phyloP scores from a whole-genome alignment of 1,140 invertebrate species.

The Pantala flavescens region DNA sequence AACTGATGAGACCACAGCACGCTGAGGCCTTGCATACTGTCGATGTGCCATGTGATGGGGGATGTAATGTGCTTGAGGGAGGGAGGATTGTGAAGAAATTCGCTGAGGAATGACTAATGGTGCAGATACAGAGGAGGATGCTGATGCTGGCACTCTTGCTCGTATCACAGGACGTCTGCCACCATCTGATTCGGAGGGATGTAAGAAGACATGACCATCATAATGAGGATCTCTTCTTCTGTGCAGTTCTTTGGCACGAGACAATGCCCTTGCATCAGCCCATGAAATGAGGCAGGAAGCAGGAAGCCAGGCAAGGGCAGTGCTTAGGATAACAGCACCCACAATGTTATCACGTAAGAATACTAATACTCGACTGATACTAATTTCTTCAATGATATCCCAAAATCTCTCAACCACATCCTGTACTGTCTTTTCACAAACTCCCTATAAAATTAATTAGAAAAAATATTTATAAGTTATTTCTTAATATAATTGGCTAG shows the following conservation, averaged over 20 bases:
- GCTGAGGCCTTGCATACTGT: background rate
- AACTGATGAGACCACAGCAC: background rate
- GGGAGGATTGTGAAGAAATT: background rate
- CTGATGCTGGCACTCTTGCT: background rate
- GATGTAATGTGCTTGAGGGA: background rate
- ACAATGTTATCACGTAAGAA: constrained; percentile 83
- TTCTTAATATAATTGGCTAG: background rate
- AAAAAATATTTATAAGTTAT: background rate
- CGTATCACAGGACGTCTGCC: background rate
- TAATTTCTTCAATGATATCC: constrained; percentile 94
- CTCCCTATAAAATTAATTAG: constrained; percentile 48
- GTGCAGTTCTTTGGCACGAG: background rate
- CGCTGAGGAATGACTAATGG: background rate
- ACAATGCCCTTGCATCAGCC: background rate
- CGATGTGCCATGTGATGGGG: background rate
- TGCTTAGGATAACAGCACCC: constrained; percentile 78
- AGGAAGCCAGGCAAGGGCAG: constrained; percentile 86
- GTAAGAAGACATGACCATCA: background rate
- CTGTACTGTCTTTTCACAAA: constrained; percentile 88
- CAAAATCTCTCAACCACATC: constrained; percentile 91
- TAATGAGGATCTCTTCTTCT: background rate
- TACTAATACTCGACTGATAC: constrained; percentile 81
- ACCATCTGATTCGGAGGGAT: background rate
- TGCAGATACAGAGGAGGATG: background rate
- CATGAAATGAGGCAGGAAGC: constrained; percentile 52